Conservation (phyloP, 2,797 vertebrate species). For the Delichon dasypus region DNA sequence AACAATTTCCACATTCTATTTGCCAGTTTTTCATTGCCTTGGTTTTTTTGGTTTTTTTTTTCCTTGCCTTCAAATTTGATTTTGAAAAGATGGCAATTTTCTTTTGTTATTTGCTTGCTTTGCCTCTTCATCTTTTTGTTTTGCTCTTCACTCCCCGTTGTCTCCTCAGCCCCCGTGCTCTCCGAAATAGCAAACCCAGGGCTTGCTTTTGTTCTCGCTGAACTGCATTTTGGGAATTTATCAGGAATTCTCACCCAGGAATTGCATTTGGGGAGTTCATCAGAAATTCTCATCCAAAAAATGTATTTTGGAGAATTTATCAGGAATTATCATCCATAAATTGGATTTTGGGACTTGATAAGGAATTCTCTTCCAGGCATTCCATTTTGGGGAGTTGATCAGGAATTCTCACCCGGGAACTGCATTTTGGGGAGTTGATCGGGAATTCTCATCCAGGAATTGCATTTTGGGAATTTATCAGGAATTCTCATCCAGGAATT, state of each 20-base stretch:
- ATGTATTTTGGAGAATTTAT: neutral
- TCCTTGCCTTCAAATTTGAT: neutral
- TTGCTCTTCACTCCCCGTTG: conserved; percentile 7
- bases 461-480: neutral
- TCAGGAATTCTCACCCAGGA: neutral
- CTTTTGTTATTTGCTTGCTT: conserved; percentile 34
- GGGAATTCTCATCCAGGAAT: fast-evolving
- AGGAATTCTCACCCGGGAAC: neutral
- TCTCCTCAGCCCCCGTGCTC: conserved; percentile 43
- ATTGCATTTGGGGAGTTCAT: neutral
- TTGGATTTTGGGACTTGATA: neutral
- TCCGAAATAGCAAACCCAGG: conserved; percentile 15
- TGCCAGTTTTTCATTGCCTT: neutral
- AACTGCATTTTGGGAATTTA: neutral
- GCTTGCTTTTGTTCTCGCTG: conserved; percentile 1
- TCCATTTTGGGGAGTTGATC: neutral
- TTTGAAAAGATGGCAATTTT: conserved; percentile 11
- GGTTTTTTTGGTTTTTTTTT: neutral
- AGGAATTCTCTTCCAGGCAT: neutral
- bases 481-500: neutral
- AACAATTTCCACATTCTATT: neutral
- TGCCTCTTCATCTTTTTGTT: conserved; percentile 41
- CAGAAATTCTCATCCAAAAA: neutral
- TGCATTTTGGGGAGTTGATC: neutral
- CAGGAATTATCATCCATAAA: neutral